Evolutionary conservation across 1,140 invertebrate species (phyloP), one percentile per base, ranked within the genome.

Genomic region (Neoseiulus cucumeris): DNA sequence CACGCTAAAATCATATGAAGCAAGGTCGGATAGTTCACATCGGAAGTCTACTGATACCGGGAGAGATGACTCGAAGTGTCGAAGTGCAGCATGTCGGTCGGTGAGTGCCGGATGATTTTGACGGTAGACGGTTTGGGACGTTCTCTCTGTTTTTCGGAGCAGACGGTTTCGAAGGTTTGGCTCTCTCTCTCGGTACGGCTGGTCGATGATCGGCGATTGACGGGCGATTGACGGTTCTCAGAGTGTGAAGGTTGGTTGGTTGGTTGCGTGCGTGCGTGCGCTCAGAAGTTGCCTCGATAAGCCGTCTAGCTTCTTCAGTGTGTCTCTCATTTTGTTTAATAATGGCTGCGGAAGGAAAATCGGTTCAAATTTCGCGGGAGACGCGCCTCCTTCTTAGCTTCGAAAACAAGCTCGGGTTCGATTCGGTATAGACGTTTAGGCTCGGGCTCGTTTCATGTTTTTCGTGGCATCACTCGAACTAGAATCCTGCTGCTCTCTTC

Each of bases 341-440:
- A 59, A 25, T 59, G 51, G 51, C 51, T 59, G 51, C 51, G 51
- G 51, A 59, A 59, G 14, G 51, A 59, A 59, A 59, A 59, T 25
- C 22, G 51, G 22, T 59, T 59, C 51, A 59, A 59, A 59, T 59
- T 14, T 59, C 33, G 18, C 18, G 28, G 28, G 45, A 20, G 18
- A 47, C 18, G 51, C 51, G 25, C 25, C 25, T 29, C 25, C 25
- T 28, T 14, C 18, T 28, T 47, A 47, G 18, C 18, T 5, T 28
- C 45, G 28, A 20, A 14, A 14, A 59, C 25, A 25, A 20, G n/a
- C 14, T 17, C 14, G 14, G 22, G 1, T 25, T 33, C 14, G 22
- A 59, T 47, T 28, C 25, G 25, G 14, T 20, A 47, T 18, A 47
- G 45, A 6, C 45, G 18, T 20, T 4, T 7, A 14, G 28, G 18